Base-by-base conservation (phyloP, 2,888 invertebrate genomes). In the Tipula unca region DNA sequence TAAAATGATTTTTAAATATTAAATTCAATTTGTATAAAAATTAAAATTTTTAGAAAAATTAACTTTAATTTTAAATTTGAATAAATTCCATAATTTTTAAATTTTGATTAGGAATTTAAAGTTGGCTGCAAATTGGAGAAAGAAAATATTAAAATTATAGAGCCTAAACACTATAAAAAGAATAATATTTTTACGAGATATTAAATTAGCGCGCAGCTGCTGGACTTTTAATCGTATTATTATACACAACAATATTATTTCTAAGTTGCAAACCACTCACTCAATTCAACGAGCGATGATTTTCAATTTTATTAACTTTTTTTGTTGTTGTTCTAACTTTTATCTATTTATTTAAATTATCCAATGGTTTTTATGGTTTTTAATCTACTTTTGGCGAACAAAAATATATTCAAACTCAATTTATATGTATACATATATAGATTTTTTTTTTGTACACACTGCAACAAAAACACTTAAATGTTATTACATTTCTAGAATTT, bases 271-370 rank as follows among this genome's bases (percentile, higher is more conserved):
- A 48, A 48, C 20, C 48, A 17, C n/a, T 17, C n/a, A 48, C n/a
- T n/a, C n/a, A n/a, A n/a, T n/a, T n/a, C n/a, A 48, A 48, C 48
- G 48, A 48, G n/a, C n/a, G 48, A 48, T 48, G 48, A 48, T 48
- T 48, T 48, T 10, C 17, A n/a, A 48, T 48, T 48, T 48, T 48
- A 20, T 48, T 48, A 48, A n/a, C 4, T 5, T 17, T 48, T 48
- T 48, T n/a, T 48, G 17, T 48, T 48, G 17, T 48, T n/a, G n/a
- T n/a, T n/a, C n/a, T n/a, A n/a, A n/a, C n/a, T 69, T 69, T 69
- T 69, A 69, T 69, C 69, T 69, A 69, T 69, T 69, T 69, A 69
- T 69, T 69, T 69, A 69, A 69, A 69, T 69, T 69, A 69, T 25
- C 69, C 69, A 69, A 69, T 69, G 69, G 69, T 25, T 69, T 69